These are phyloP conservation scores for Cartodere bifasciata DNA, from an alignment of 2,888 invertebrate genomes.

Conservation along the genomic window DNA sequence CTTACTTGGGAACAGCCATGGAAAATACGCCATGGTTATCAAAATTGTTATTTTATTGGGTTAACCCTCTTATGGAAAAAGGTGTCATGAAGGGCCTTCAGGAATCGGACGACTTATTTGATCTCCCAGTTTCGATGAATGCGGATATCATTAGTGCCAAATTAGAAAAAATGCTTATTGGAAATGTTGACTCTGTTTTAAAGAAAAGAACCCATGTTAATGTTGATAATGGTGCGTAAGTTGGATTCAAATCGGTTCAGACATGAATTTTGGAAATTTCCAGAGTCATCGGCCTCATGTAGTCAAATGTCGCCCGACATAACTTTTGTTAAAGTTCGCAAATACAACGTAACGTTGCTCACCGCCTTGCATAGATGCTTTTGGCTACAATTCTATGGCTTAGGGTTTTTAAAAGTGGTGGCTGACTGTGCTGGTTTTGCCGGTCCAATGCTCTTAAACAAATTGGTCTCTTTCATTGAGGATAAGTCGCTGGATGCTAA, in stretches of 20 bases:
- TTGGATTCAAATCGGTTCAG: too few species aligned
- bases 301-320: constrained; percentile 15
- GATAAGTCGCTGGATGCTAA: constrained; percentile 51
- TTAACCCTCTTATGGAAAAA: constrained; percentile 69
- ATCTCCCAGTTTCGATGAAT: constrained; percentile 56
- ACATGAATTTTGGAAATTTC: too few species aligned
- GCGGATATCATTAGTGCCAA: constrained; percentile 47
- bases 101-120: constrained; percentile 70
- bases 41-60: constrained; percentile 77
- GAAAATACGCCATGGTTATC: constrained; percentile 59
- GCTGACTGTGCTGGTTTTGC: constrained; percentile 78
- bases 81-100: constrained; percentile 60
- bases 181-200: constrained; percentile 41
- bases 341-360: constrained; percentile 43
- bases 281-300: too few species aligned
- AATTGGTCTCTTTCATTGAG: constrained; percentile 67
- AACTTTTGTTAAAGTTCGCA: constrained; percentile 14
- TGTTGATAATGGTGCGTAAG: too few species aligned
- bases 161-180: constrained; percentile 44
- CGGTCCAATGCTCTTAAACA: constrained; percentile 78
- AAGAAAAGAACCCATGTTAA: too few species aligned
- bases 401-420: constrained; percentile 70
- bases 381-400: constrained; percentile 69
- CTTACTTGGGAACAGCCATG: constrained; percentile 69
- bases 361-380: constrained; percentile 62